Conservation (phyloP, 1,140 invertebrate species). For the Brachionus asplanchnoidis region DNA sequence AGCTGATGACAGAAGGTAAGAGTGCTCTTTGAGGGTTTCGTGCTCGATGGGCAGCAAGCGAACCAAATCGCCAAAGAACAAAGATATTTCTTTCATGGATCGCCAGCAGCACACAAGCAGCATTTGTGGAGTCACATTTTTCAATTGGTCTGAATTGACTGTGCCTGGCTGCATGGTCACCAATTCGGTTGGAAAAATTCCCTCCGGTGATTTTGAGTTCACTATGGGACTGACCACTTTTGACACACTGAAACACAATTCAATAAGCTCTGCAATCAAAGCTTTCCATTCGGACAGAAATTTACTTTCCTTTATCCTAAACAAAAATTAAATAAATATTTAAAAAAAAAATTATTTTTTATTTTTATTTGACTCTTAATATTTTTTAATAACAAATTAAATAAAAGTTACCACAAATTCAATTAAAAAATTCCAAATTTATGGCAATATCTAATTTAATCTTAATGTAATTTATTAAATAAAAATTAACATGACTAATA, state of each 20-base stretch:
- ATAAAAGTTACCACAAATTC: too few species aligned
- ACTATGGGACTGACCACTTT: conserved; percentile 32
- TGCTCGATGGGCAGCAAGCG: conserved; percentile 31
- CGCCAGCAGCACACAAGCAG: conserved; percentile 84
- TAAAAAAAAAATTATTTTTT: background rate
- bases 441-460: too few species aligned
- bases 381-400: too few species aligned
- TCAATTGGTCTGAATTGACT: background rate
- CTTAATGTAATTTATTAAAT: too few species aligned
- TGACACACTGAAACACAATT: conserved; percentile 19
- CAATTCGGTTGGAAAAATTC: conserved; percentile 38
- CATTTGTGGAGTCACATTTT: conserved; percentile 40
- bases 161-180: background rate
- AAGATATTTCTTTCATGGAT: conserved; percentile 67
- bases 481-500: too few species aligned
- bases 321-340: background rate
- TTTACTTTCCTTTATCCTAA: background rate
- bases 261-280: background rate
- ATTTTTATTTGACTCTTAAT: background rate
- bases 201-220: conserved; percentile 36
- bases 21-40: background rate
- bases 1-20: conserved; percentile 44
- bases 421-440: too few species aligned
- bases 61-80: conserved; percentile 62
- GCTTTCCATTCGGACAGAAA: background rate